phyloP scores from a whole-genome alignment of 2,888 invertebrate genomes.

The Oxycera nigricornis region DNA sequence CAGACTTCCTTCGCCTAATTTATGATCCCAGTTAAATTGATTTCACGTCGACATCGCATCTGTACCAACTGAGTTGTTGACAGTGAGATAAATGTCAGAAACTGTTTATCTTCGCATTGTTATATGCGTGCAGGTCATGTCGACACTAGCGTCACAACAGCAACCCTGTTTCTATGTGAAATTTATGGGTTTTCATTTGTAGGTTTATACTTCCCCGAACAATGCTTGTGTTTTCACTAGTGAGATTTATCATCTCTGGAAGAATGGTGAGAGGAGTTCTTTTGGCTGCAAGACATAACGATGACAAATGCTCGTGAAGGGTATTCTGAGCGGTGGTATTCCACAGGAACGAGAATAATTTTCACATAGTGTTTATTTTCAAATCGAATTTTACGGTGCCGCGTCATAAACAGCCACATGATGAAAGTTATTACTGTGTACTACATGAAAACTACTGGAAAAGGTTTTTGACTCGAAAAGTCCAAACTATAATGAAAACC shows the following conservation, averaged over 20 bases:
- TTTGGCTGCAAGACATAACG: neutral
- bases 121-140: neutral
- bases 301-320: neutral
- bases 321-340: neutral
- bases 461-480: no score
- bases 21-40: slow-evolving; percentile 23
- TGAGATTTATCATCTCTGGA: neutral
- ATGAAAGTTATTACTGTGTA: no score
- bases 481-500: no score
- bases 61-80: slow-evolving; percentile 8
- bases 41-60: slow-evolving; percentile 17
- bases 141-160: neutral
- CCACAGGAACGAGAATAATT: neutral
- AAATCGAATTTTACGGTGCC: no score
- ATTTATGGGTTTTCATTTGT: slow-evolving; percentile 10
- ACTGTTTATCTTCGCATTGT: slow-evolving; percentile 3
- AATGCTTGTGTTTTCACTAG: neutral
- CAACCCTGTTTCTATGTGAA: neutral
- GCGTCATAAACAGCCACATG: no score
- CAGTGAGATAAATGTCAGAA: slow-evolving; percentile 1
- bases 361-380: neutral
- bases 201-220: neutral
- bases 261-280: neutral
- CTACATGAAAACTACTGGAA: no score
- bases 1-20: slow-evolving; percentile 9